These are phyloP conservation scores for Leptura quadrifasciata DNA, from an alignment of 2,888 invertebrate species.

Conservation along the genomic window DNA sequence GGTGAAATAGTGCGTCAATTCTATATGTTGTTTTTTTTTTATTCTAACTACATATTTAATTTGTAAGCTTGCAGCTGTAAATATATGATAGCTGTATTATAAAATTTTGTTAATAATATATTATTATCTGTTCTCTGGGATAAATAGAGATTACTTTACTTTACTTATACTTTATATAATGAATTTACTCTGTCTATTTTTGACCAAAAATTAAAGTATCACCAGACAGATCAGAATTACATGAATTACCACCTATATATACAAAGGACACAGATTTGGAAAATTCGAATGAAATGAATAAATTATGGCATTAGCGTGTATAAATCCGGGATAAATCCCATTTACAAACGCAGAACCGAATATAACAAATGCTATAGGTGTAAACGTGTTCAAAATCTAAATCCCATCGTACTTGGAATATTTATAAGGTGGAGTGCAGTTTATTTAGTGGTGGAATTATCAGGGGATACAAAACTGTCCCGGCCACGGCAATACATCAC, in stretches of 20 bases:
- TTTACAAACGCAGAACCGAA: slow-evolving; percentile 41
- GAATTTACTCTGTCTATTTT: background rate
- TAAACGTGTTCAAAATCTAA: slow-evolving; percentile 54
- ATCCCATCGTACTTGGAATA: slow-evolving; percentile 57
- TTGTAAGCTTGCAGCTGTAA: too few relatives aligned
- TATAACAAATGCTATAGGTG: slow-evolving; percentile 50
- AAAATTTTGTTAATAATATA: too few relatives aligned
- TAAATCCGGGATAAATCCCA: slow-evolving; percentile 44
- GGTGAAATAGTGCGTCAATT: too few relatives aligned
- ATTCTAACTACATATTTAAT: too few relatives aligned
- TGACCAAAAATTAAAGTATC: background rate
- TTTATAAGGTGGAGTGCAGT: slow-evolving; percentile 59
- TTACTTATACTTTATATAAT: too few relatives aligned
- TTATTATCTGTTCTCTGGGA: too few relatives aligned
- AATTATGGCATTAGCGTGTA: slow-evolving; percentile 46
- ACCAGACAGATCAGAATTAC: slow-evolving; percentile 4
- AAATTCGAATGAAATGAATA: slow-evolving; percentile 46
- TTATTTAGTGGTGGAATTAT: slow-evolving; percentile 68
- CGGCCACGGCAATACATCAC: slow-evolving; percentile 69
- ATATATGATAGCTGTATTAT: too few relatives aligned
- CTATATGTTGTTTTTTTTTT: too few relatives aligned
- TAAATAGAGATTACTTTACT: too few relatives aligned
- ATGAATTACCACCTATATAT: slow-evolving; percentile 15
- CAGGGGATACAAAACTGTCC: slow-evolving; percentile 68
- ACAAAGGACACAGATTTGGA: slow-evolving; percentile 17